Conservation (phyloP, 2,113 vertebrate genomes). For the Nyctibius bracteatus region DNA sequence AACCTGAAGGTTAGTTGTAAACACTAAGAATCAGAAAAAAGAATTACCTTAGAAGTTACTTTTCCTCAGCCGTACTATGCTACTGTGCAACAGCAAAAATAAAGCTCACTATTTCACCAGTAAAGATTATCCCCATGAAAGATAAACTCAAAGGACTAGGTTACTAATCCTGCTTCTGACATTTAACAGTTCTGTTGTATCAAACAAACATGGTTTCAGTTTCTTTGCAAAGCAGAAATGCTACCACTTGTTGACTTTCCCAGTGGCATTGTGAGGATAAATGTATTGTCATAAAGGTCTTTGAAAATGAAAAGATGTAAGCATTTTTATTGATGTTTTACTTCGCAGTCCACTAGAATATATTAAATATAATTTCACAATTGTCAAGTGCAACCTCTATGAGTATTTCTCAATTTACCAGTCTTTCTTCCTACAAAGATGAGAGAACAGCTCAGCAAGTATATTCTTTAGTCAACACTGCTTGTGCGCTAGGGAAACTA, state of each 20-base stretch:
- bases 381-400: neutral
- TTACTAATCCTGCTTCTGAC: neutral
- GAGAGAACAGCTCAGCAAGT: neutral
- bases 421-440: neutral
- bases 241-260: neutral
- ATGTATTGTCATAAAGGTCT: neutral
- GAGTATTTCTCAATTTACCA: neutral
- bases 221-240: neutral
- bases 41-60: neutral
- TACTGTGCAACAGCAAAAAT: neutral
- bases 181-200: neutral
- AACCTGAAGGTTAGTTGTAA: neutral
- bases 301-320: constrained; percentile 10
- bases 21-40: neutral
- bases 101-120: neutral
- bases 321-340: constrained; percentile 1
- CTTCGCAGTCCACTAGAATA: neutral
- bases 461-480: neutral
- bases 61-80: neutral
- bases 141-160: neutral
- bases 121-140: constrained; percentile 3
- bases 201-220: neutral
- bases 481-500: neutral
- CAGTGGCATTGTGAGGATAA: neutral
- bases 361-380: constrained; percentile 27